Percentiles rank a stretch among this genome's conserved stretches.
These are phyloP conservation scores for Drosophila serrata DNA, from an alignment of 1,140 invertebrate species.

Conservation along the genomic window DNA sequence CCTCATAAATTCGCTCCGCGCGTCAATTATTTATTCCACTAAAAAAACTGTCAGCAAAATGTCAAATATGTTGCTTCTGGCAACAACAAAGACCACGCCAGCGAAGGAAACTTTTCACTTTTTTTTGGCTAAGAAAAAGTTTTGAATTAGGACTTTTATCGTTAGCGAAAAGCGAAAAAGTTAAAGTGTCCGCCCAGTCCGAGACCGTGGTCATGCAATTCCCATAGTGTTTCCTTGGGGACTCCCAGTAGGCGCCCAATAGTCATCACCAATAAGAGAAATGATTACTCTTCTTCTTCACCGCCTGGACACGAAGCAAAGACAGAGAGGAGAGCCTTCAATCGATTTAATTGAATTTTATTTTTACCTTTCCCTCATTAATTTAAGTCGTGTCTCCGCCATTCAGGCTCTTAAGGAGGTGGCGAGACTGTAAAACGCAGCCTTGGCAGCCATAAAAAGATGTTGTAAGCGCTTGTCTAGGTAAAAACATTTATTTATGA, in stretches of 20 bases:
- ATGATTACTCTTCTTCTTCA: slow-evolving; percentile 37
- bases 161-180: slow-evolving; percentile 5
- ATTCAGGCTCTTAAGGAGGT: slow-evolving; percentile 2
- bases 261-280: slow-evolving; percentile 25
- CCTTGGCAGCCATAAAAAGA: slow-evolving; percentile 7
- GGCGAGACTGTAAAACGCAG: slow-evolving; percentile 28
- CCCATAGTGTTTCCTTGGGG: slow-evolving; percentile 15
- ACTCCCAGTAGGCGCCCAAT: background rate
- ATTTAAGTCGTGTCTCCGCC: slow-evolving; percentile 2
- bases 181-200: slow-evolving; percentile 28
- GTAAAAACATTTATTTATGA: slow-evolving; percentile 58
- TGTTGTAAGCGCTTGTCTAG: slow-evolving; percentile 11
- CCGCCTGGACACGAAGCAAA: background rate
- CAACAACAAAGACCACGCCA: slow-evolving; percentile 21
- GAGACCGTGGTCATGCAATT: slow-evolving; percentile 15
- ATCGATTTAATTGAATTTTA: slow-evolving; percentile 73
- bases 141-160: slow-evolving; percentile 49
- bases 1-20: slow-evolving; percentile 15
- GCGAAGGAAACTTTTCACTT: slow-evolving; percentile 33
- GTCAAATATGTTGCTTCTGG: slow-evolving; percentile 34
- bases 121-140: slow-evolving; percentile 43
- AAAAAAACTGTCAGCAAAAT: slow-evolving; percentile 39
- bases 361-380: slow-evolving; percentile 12
- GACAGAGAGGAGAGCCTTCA: slow-evolving; percentile 8
- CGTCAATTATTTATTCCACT: slow-evolving; percentile 50